A percentile compares a stretch with the other conserved stretches of the same genome.
Evolutionary conservation across 1,140 invertebrate species (phyloP).

Genomic region (Archegozetes longisetosus): DNA sequence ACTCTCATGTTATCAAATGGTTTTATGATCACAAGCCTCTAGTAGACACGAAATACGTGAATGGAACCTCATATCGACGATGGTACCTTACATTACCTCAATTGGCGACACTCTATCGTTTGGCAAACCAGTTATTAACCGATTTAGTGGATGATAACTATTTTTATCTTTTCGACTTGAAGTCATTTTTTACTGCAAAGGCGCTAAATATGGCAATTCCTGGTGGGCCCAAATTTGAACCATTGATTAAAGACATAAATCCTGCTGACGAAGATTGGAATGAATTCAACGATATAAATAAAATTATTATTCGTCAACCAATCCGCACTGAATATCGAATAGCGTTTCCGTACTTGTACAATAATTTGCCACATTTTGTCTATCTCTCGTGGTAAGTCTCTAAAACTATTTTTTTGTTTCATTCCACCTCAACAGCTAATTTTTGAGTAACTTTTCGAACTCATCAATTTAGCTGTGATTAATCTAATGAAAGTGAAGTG

Average conservation of each 20-base stretch:
- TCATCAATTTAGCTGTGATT: neutral
- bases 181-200: slow-evolving; percentile 99
- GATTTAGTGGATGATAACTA: slow-evolving; percentile 98
- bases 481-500: neutral
- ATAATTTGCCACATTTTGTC: slow-evolving; percentile 85
- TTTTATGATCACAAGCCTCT: slow-evolving; percentile 98
- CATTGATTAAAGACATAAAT: slow-evolving; percentile 92
- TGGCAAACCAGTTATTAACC: slow-evolving; percentile 95
- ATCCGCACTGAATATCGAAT: slow-evolving; percentile 98
- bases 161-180: slow-evolving; percentile 97
- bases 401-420: neutral
- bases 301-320: slow-evolving; percentile 97
- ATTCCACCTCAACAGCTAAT: neutral
- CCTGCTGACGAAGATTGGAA: slow-evolving; percentile 99
- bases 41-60: slow-evolving; percentile 78
- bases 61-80: slow-evolving; percentile 87
- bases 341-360: slow-evolving; percentile 97
- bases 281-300: slow-evolving; percentile 99
- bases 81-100: slow-evolving; percentile 92
- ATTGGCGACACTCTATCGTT: slow-evolving; percentile 89
- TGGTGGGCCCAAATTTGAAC: slow-evolving; percentile 98
- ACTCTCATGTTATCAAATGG: slow-evolving; percentile 54
- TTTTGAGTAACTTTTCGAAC: neutral
- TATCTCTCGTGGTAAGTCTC: slow-evolving; percentile 72
- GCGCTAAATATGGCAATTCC: slow-evolving; percentile 99